Evolutionary conservation across 2,888 invertebrate species (phyloP), one percentile per base, ranked within the genome.

Genomic region (Epiblema foenella): DNA sequence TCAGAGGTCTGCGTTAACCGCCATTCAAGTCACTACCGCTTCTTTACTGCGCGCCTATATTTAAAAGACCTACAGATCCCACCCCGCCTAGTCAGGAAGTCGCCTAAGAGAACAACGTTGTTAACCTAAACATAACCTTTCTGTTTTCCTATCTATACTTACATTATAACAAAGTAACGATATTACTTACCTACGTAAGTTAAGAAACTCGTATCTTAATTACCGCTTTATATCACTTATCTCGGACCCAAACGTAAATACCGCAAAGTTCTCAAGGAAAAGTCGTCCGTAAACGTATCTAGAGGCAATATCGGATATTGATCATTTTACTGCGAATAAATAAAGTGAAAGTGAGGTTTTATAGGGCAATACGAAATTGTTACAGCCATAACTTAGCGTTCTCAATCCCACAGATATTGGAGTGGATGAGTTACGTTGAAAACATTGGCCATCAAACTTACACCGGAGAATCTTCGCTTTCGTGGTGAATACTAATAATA

Each of bases 241-340:
- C 66, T 29, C 57, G 10, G 39, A 54, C 59, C 33, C 42, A 49
- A 37, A 54, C 54, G 54, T 60, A 60, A 70, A 60, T 59, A 65
- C 70, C 54, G 60, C 42, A 59, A 71, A 73, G 63, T 68, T 69
- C 54, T 66, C 68, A 66, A 73, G 70, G 75, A 76, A 69, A 73
- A 70, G 66, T 74, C 75, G 66, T 49, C 66, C 70, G 62, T 72
- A 75, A 77, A 76, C 79, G 77, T 81, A 83, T 83, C 77, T 84
- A 81, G 85, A 82, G 79, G 84, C 85, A 89, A 91, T 91, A 90
- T 86, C 86, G 83, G 85, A 89, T 90, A 90, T 91, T 88, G 91
- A 91, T 90, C 90, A 89, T 88, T 90, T 91, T 89, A 89, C 87
- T 88, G 89, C 87, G 81, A 87, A 91, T 92, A 93, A 93, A 92